Evolutionary conservation across 2,113 vertebrate genomes (phyloP).

Genomic region (Lanius collurio): DNA sequence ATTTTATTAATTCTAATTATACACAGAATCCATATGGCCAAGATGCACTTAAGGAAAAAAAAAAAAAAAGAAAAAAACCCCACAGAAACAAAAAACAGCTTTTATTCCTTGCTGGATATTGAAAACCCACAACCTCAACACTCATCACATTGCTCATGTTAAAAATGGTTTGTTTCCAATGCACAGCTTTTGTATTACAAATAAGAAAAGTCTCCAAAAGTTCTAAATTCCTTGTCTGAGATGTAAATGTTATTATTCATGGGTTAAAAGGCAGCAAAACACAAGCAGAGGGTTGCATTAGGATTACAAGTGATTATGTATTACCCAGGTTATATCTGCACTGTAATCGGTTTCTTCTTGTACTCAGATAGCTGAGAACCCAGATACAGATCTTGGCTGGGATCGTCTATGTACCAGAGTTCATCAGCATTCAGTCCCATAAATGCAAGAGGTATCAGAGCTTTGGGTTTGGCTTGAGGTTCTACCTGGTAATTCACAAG

Average conservation of each 20-base stretch:
- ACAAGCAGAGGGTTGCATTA: neutral
- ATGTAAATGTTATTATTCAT: neutral
- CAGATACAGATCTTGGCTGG: neutral
- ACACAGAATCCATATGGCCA: neutral
- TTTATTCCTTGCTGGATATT: neutral
- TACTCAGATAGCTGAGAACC: neutral
- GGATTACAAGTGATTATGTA: slow-evolving; percentile 63
- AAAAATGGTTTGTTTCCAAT: neutral
- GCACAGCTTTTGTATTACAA: neutral
- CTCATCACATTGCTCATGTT: neutral
- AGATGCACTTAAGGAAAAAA: neutral
- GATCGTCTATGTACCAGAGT: neutral
- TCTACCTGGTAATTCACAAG: neutral
- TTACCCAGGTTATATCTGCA: slow-evolving; percentile 7
- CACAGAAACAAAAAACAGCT: neutral
- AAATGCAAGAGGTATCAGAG: neutral
- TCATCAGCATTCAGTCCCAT: neutral
- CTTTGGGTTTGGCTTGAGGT: neutral
- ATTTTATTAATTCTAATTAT: slow-evolving; percentile 53
- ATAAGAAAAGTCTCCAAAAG: neutral
- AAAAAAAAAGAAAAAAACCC: no score
- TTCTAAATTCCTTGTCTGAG: neutral
- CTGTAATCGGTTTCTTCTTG: slow-evolving; percentile 38
- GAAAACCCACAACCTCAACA: neutral
- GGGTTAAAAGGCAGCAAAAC: slow-evolving; percentile 19